Evolutionary conservation across 2,113 vertebrate genomes (phyloP).

Genomic region (Phyllostomus discolor): DNA sequence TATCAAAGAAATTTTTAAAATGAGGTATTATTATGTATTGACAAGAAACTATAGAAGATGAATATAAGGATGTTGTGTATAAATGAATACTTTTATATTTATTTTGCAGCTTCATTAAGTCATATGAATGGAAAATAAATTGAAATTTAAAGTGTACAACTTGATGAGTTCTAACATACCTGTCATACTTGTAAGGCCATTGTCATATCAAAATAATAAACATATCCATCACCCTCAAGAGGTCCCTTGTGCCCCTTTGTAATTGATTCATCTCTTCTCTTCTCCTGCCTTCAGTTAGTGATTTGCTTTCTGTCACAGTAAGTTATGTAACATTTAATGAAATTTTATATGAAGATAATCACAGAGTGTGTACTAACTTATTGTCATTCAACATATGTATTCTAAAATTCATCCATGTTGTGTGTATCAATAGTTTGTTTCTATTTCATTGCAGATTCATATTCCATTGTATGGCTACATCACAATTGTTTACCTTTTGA

Average conservation of each 20-base stretch:
- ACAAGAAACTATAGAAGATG: neutral
- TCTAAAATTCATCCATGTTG: neutral
- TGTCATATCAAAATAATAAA: constrained; percentile 33
- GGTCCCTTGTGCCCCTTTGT: neutral
- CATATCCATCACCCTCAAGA: neutral
- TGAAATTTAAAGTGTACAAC: constrained; percentile 36
- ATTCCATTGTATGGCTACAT: neutral
- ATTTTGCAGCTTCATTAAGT: constrained; percentile 27
- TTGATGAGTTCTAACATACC: constrained; percentile 40
- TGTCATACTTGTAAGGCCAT: neutral
- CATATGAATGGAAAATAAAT: neutral
- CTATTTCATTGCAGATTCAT: neutral
- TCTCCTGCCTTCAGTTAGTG: neutral
- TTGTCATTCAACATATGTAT: constrained; percentile 22
- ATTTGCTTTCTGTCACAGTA: constrained; percentile 41
- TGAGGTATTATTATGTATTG: neutral
- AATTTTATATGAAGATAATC: constrained; percentile 29
- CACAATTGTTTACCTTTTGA: neutral
- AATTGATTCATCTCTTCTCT: neutral
- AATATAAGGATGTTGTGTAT: neutral
- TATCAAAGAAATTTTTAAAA: neutral
- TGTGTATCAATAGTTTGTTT: neutral
- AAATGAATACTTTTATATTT: neutral
- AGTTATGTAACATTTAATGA: constrained; percentile 37
- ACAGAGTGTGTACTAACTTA: neutral